These are phyloP conservation scores for Plumapathes pennacea DNA, from an alignment of 92 coral and sea anemone species.

Conservation along the genomic window DNA sequence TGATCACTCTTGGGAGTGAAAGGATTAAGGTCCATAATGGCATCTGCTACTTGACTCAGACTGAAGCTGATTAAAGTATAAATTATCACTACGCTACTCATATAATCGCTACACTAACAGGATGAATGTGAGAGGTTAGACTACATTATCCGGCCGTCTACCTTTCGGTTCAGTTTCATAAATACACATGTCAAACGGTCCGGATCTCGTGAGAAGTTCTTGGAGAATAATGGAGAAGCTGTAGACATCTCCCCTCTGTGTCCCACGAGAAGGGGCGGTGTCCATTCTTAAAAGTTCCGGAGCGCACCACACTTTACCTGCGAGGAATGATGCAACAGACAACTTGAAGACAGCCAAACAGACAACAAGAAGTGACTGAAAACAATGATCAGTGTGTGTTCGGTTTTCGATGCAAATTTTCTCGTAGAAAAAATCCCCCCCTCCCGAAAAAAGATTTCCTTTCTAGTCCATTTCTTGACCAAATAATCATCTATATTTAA, in stretches of 20 bases:
- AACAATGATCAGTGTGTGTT: neutral
- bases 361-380: neutral
- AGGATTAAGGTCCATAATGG: too few species aligned
- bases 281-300: constrained; percentile 83
- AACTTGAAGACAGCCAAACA: neutral
- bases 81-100: neutral
- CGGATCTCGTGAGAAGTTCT: constrained; percentile 90
- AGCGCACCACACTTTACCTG: constrained; percentile 84
- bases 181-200: constrained; percentile 84
- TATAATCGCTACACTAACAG: neutral
- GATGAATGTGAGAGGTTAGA: neutral
- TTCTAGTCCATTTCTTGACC: too few species aligned
- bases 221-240: constrained; percentile 93
- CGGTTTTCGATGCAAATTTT: neutral
- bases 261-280: constrained; percentile 57
- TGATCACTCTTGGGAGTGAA: too few species aligned
- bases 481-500: too few species aligned
- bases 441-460: too few species aligned
- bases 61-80: too few species aligned
- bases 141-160: neutral
- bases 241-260: constrained; percentile 91
- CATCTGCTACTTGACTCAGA: too few species aligned
- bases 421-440: neutral
- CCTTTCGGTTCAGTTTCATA: constrained; percentile 83
- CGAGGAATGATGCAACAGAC: too few species aligned